A percentile compares a stretch with the other conserved stretches of the same genome.
Evolutionary conservation across 2,888 invertebrate genomes (phyloP).

Genomic region (Abrostola tripartita): DNA sequence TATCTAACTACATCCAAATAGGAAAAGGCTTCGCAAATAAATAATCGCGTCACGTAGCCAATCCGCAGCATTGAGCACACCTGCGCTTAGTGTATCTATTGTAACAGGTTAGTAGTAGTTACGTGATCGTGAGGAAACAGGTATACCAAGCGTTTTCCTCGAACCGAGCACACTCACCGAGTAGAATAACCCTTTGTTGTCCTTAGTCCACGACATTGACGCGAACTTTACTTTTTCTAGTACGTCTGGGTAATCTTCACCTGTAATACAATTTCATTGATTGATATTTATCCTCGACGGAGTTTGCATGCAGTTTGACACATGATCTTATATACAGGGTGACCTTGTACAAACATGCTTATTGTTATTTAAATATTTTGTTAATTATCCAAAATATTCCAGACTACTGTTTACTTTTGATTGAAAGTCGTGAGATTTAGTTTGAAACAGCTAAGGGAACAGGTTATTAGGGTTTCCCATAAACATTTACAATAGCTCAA

Average conservation of each 20-base stretch:
- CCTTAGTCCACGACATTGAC: conserved; percentile 97
- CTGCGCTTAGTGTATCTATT: conserved; percentile 9
- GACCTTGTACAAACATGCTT: no score
- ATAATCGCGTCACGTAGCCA: conserved; percentile 20
- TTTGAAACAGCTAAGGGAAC: no score
- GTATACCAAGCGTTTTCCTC: conserved; percentile 4
- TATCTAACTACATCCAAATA: background rate
- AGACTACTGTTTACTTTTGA: no score
- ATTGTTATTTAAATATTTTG: no score
- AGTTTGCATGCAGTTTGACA: background rate
- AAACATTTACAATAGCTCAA: no score
- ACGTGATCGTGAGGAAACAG: conserved; percentile 29
- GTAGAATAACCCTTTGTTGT: conserved; percentile 98
- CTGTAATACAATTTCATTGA: conserved; percentile 70
- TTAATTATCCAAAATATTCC: no score
- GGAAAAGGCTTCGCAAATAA: conserved; percentile 18
- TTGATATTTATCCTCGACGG: background rate
- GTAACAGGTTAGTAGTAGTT: no score
- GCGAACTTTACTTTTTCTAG: conserved; percentile 97
- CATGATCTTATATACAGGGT: background rate
- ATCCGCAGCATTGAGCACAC: conserved; percentile 14
- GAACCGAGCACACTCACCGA: conserved; percentile 87
- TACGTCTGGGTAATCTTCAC: conserved; percentile 95
- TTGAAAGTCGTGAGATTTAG: no score
- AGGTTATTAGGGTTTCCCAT: no score